Percentiles rank a stretch among this genome's conserved stretches.
Conservation (phyloP, 2,797 vertebrate species). For the Choloepus didactylus region DNA sequence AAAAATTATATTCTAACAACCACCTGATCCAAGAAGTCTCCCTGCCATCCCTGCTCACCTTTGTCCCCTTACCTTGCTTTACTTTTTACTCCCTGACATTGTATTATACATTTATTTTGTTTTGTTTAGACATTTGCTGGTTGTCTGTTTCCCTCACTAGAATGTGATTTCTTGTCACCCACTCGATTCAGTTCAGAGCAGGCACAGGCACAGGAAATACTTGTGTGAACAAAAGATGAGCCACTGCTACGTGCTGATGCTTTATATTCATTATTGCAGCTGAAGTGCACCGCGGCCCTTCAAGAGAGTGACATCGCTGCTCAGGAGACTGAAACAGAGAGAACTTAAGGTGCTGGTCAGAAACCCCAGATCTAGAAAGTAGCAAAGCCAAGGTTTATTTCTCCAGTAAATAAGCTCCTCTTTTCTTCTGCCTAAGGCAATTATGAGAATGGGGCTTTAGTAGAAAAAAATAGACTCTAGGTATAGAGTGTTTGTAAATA, state of each 20-base stretch:
- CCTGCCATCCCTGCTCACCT: too few species aligned
- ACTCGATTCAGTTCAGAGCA: not conserved
- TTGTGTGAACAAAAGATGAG: not conserved
- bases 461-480: not conserved
- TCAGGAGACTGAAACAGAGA: not conserved
- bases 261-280: not conserved
- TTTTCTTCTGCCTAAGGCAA: constrained; percentile 4
- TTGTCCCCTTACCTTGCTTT: not conserved
- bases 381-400: not conserved
- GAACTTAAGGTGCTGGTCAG: too few species aligned
- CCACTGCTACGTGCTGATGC: not conserved
- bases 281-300: fast-evolving
- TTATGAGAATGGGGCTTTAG: not conserved
- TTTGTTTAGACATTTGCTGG: not conserved
- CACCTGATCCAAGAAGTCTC: not conserved
- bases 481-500: too few species aligned
- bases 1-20: not conserved
- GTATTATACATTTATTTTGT: not conserved
- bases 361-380: not conserved
- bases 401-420: not conserved
- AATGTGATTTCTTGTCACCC: not conserved
- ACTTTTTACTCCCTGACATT: not conserved
- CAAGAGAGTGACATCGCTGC: too few species aligned
- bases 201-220: too few species aligned
- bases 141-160: not conserved